These are phyloP conservation scores for Parazoanthus atlanticus DNA, from an alignment of 92 coral and sea anemone species.

Conservation along the genomic window DNA sequence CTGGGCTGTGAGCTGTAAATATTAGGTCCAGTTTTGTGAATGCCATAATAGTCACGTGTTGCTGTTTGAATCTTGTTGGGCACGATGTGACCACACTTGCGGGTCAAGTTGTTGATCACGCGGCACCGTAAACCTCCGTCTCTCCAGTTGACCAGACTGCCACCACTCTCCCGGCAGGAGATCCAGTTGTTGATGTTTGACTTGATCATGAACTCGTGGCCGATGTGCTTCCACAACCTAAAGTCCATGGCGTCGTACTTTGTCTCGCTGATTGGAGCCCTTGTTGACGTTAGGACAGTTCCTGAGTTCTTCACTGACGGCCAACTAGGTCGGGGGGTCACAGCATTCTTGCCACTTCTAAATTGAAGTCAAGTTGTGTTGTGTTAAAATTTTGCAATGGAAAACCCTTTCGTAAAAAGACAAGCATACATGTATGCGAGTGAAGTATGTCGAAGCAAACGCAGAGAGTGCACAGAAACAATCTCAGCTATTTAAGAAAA, in stretches of 20 bases:
- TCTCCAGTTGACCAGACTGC: slow-evolving; percentile 5
- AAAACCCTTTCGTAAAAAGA: too few species aligned
- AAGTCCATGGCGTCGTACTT: neutral
- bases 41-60: neutral
- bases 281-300: neutral
- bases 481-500: too few species aligned
- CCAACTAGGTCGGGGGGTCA: neutral
- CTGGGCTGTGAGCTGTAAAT: neutral
- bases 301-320: neutral
- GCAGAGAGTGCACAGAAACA: too few species aligned
- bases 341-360: neutral
- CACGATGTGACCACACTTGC: neutral
- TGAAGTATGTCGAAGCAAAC: too few species aligned
- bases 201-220: neutral
- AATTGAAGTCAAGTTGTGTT: neutral
- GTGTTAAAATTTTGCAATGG: too few species aligned
- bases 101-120: neutral
- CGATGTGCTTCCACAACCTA: neutral
- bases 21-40: neutral
- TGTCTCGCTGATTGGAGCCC: neutral
- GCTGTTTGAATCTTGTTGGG: neutral
- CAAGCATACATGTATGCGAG: too few species aligned
- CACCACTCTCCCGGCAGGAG: neutral
- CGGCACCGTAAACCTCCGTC: neutral
- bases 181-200: too few species aligned